Percentiles rank a stretch among this genome's conserved stretches.
Conservation (phyloP, 1,140 invertebrate species). For the Drosophila sulfurigaster region DNA sequence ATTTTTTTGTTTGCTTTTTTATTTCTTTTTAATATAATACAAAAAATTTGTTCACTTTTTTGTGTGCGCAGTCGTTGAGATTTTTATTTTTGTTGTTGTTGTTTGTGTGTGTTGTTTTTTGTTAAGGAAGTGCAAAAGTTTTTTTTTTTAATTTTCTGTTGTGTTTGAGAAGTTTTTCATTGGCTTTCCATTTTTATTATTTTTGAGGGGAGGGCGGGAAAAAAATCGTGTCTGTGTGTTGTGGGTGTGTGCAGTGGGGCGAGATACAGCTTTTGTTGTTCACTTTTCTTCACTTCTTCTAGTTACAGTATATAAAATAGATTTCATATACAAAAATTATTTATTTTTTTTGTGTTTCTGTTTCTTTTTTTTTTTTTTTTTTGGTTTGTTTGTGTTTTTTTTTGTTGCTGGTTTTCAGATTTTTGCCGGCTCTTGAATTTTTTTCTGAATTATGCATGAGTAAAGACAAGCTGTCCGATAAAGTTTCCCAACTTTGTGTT, state of each 20-base stretch:
- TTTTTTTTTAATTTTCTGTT: conserved; percentile 5
- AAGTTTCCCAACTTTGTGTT: not conserved
- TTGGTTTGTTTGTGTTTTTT: not conserved
- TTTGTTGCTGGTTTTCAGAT: no score
- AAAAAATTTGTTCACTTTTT: conserved; percentile 77
- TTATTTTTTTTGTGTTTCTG: conserved; percentile 10
- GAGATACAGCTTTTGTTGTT: conserved; percentile 29
- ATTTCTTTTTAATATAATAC: conserved; percentile 66
- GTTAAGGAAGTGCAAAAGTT: conserved; percentile 23
- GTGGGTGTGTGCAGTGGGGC: conserved; percentile 41
- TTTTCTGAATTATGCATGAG: conserved; percentile 8
- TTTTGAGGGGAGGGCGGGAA: not conserved
- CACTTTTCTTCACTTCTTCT: conserved; percentile 24
- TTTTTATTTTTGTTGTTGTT: conserved; percentile 53
- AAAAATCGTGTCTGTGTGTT: conserved; percentile 27
- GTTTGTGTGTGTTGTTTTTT: conserved; percentile 29
- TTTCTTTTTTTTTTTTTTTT: no score
- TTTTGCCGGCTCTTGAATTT: conserved; percentile 3
- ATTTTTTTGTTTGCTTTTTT: not conserved
- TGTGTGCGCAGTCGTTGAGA: conserved; percentile 81
- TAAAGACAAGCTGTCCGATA: not conserved
- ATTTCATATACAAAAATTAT: conserved; percentile 60
- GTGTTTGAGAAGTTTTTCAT: conserved; percentile 3
- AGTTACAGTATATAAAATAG: conserved; percentile 45
- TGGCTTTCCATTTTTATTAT: conserved; percentile 10